Evolutionary conservation across 2,888 invertebrate genomes (phyloP).

Genomic region (Drosophila niveifrons): DNA sequence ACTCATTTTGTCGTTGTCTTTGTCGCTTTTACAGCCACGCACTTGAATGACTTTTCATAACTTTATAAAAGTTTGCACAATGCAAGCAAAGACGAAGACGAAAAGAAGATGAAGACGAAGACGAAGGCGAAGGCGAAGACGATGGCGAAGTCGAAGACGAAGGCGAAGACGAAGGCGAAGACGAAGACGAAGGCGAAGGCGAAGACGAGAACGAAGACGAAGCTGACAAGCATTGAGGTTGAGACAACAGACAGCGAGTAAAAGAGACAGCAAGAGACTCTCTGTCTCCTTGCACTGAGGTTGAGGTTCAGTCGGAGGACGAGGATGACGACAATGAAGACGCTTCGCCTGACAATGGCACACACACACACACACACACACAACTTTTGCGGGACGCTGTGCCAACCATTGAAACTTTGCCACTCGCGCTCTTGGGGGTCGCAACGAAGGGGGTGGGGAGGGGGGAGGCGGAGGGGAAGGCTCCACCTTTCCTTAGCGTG

Average conservation of each 20-base stretch:
- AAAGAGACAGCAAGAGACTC: not conserved
- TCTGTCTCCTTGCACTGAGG: not conserved
- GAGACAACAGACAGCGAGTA: conserved; percentile 1
- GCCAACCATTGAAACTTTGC: conserved; percentile 12
- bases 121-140: too few relatives aligned
- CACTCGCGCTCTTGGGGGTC: not conserved
- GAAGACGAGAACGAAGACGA: conserved; percentile 12
- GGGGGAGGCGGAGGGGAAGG: conserved; percentile 16
- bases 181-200: too few relatives aligned
- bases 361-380: conserved; percentile 29
- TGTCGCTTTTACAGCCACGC: conserved; percentile 57
- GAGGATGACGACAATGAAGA: conserved; percentile 62
- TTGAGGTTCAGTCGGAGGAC: conserved; percentile 11
- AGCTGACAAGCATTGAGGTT: conserved; percentile 23
- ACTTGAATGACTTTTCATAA: conserved; percentile 80
- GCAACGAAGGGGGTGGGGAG: not conserved
- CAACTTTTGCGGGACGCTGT: conserved; percentile 13
- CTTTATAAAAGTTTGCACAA: conserved; percentile 76
- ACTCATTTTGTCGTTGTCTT: conserved; percentile 19
- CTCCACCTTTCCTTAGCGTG: conserved; percentile 51
- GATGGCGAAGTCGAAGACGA: too few relatives aligned
- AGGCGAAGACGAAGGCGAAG: conserved; percentile 32
- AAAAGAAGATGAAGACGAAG: conserved; percentile 13
- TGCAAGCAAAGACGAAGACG: conserved; percentile 42
- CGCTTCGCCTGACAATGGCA: conserved; percentile 64